phyloP scores from a whole-genome alignment of 2,113 vertebrate genomes.

The Mystacornis crossleyi region DNA sequence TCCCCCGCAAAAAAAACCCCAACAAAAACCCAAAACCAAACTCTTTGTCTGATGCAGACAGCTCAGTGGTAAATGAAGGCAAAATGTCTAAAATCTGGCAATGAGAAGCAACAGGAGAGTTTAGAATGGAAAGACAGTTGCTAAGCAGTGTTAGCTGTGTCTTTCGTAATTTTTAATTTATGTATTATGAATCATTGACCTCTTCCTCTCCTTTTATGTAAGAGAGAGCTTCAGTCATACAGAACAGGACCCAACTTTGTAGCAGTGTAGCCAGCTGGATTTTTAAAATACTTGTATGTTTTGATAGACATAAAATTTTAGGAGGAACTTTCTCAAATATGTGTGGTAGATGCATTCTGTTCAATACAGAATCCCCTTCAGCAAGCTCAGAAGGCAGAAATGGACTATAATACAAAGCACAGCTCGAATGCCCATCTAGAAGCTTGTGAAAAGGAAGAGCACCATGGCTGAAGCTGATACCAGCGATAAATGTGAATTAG shows the following conservation, averaged over 20 bases:
- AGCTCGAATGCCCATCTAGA: not conserved
- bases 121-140: not conserved
- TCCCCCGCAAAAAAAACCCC: fast-evolving
- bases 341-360: not conserved
- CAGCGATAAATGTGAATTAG: not conserved
- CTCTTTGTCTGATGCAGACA: not conserved
- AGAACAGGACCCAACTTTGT: not conserved
- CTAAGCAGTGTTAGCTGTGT: not conserved
- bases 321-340: not conserved
- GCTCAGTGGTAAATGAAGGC: not conserved
- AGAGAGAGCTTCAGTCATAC: not conserved
- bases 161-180: not conserved
- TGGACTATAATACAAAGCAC: not conserved
- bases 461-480: not conserved
- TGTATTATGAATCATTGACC: not conserved
- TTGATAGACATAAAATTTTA: not conserved
- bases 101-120: not conserved
- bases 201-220: not conserved
- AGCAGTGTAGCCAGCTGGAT: not conserved
- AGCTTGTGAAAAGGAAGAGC: not conserved
- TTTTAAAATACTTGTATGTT: not conserved
- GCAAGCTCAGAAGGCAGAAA: not conserved
- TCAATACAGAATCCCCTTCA: not conserved
- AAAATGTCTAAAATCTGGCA: not conserved
- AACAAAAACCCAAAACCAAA: not conserved